phyloP scores from a whole-genome alignment of 1,140 invertebrate genomes.

The Apis cerana region DNA sequence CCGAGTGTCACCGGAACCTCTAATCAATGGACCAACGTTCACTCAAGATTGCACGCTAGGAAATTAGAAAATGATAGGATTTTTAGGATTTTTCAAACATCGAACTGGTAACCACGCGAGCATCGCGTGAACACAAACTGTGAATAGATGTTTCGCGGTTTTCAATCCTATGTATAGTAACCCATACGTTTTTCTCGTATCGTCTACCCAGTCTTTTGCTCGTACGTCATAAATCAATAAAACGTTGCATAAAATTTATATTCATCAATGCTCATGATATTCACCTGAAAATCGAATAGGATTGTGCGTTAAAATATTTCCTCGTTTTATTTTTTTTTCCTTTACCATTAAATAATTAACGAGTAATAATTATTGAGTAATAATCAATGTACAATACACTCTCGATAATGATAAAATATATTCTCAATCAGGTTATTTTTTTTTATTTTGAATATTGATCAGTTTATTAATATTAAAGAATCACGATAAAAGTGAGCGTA shows the following conservation, averaged over 20 bases:
- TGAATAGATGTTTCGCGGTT: neutral
- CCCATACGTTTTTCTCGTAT: neutral
- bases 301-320: no score
- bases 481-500: neutral
- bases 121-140: neutral
- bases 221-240: constrained; percentile 14
- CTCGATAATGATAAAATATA: no score
- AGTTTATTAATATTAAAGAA: neutral
- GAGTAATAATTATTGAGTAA: no score
- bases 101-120: constrained; percentile 9
- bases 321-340: no score
- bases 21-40: constrained; percentile 23
- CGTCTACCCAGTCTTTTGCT: neutral
- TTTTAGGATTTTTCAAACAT: neutral
- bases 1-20: constrained; percentile 18
- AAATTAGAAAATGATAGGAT: constrained; percentile 22
- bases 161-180: neutral
- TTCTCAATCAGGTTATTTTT: no score
- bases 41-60: neutral
- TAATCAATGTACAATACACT: no score
- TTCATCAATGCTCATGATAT: neutral
- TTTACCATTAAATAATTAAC: no score
- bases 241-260: constrained; percentile 11
- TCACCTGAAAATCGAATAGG: no score
- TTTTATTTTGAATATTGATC: no score